Conservation (phyloP, 2,888 invertebrate genomes). For the Petrophora chlorosata region DNA sequence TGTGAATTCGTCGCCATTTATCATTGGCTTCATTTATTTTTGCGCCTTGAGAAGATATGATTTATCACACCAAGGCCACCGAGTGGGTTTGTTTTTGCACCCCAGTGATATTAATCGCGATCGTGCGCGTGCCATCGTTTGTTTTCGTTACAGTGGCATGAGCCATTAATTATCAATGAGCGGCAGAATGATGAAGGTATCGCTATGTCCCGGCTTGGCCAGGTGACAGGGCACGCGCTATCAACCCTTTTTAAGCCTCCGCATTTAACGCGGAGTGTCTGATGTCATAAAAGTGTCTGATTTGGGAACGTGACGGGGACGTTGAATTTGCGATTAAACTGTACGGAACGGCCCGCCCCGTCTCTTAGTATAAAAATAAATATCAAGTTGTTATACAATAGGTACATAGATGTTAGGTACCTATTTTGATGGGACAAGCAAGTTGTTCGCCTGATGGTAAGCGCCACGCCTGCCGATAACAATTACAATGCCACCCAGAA, state of each 20-base stretch:
- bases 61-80: conserved; percentile 77
- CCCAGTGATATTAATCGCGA: conserved; percentile 82
- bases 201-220: conserved; percentile 72
- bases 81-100: conserved; percentile 81
- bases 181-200: conserved; percentile 81
- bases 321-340: conserved; percentile 75
- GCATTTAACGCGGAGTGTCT: conserved; percentile 79
- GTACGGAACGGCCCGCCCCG: conserved; percentile 63
- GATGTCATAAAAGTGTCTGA: conserved; percentile 83
- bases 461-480: too few relatives aligned
- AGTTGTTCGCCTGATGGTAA: too few relatives aligned
- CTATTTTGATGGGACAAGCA: too few relatives aligned
- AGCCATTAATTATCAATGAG: conserved; percentile 83
- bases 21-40: conserved; percentile 83
- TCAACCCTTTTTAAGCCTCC: conserved; percentile 83
- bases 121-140: conserved; percentile 80
- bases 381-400: conserved; percentile 55
- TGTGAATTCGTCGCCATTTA: conserved; percentile 75
- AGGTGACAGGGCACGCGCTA: conserved; percentile 79
- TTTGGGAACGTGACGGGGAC: conserved; percentile 74
- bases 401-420: too few relatives aligned
- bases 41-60: conserved; percentile 80
- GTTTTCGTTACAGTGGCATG: conserved; percentile 81
- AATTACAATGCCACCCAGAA: too few relatives aligned
- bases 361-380: conserved; percentile 54